Conservation (phyloP, 2,888 invertebrate genomes). For the Drosophila prostipennis region DNA sequence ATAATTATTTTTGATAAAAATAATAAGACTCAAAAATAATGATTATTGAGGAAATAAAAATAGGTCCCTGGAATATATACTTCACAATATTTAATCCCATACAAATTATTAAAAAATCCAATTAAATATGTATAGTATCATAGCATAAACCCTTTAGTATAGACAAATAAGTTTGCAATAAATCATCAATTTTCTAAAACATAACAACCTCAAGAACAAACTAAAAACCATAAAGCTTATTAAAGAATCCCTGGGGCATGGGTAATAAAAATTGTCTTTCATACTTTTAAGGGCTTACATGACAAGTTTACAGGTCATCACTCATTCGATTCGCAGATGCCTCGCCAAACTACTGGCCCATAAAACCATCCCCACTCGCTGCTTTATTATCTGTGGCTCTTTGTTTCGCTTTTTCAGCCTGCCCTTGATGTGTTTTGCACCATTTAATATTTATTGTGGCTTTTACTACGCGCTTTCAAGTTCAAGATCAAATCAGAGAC, state of each 20-base stretch:
- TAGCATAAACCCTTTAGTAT: neutral
- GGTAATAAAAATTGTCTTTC: neutral
- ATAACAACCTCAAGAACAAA: neutral
- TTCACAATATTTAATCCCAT: too few species aligned
- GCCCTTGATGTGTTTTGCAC: slow-evolving; percentile 56
- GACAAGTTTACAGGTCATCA: slow-evolving; percentile 34
- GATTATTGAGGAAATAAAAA: too few species aligned
- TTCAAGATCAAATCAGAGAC: slow-evolving; percentile 53
- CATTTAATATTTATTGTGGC: slow-evolving; percentile 61
- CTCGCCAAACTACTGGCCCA: neutral
- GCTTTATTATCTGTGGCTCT: slow-evolving; percentile 44
- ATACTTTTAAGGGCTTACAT: neutral
- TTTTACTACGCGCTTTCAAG: slow-evolving; percentile 57
- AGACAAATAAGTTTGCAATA: neutral
- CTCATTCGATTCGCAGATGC: slow-evolving; percentile 12
- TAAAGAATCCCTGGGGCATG: neutral
- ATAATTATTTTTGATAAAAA: too few species aligned
- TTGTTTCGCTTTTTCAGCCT: slow-evolving; percentile 39
- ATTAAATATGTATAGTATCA: neutral
- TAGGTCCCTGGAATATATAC: too few species aligned
- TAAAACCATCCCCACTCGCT: slow-evolving; percentile 26
- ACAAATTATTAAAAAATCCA: too few species aligned
- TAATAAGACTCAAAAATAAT: too few species aligned
- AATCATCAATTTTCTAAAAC: neutral
- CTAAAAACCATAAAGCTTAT: neutral